phyloP scores from a whole-genome alignment of 2,113 vertebrate species.

The Mesoclemmys tuberculata region DNA sequence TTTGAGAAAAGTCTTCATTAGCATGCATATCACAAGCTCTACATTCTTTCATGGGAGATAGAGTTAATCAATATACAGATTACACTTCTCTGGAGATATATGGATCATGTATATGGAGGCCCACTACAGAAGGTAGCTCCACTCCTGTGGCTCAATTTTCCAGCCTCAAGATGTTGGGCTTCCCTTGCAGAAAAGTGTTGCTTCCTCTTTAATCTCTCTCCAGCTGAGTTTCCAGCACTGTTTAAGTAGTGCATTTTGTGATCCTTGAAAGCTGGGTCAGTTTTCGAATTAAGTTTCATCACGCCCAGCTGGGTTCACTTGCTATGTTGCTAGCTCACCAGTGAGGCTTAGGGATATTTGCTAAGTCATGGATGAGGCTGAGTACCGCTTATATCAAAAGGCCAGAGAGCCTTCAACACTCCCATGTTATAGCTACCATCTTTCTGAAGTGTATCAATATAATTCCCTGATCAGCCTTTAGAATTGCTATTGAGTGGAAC shows the following conservation, averaged over 20 bases:
- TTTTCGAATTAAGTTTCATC: neutral
- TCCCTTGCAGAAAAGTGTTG: neutral
- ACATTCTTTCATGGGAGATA: constrained; percentile 1
- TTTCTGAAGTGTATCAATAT: neutral
- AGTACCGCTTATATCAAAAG: neutral
- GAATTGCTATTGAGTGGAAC: neutral
- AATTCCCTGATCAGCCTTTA: neutral
- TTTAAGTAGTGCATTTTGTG: neutral
- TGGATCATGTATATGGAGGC: neutral
- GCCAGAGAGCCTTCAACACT: neutral
- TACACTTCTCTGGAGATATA: neutral
- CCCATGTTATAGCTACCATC: neutral
- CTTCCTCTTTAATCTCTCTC: neutral
- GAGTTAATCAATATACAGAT: constrained; percentile 19
- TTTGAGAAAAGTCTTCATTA: constrained; percentile 38
- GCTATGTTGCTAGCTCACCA: neutral
- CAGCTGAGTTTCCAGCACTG: neutral
- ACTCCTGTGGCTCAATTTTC: neutral
- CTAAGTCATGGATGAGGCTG: neutral
- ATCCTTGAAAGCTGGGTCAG: neutral
- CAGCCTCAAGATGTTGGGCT: neutral
- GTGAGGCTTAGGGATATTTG: neutral
- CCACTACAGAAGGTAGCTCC: neutral
- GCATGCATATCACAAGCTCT: neutral
- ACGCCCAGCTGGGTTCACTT: neutral